Percentiles rank a stretch among this genome's conserved stretches.
Conservation (phyloP, 2,113 vertebrate genomes). For the Melospiza melodia region DNA sequence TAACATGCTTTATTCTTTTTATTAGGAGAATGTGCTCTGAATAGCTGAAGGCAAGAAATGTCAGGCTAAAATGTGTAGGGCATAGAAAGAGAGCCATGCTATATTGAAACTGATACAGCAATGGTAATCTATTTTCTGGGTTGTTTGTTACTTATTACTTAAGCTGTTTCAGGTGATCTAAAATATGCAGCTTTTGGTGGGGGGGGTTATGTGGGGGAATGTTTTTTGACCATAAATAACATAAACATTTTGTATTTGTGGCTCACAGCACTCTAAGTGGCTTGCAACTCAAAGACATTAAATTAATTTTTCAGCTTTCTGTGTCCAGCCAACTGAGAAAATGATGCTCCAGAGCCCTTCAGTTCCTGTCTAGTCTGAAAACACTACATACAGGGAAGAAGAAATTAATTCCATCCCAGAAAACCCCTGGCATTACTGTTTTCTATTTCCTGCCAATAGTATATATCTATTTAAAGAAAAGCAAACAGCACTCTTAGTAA, state of each 20-base stretch:
- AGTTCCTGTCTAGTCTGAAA: not conserved
- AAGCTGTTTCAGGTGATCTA: not conserved
- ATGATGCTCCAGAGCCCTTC: not conserved
- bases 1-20: not conserved
- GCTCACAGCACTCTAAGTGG: not conserved
- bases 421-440: not conserved
- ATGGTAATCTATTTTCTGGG: not conserved
- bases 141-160: not conserved
- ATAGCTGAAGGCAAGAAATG: not conserved
- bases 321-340: not conserved
- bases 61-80: not conserved
- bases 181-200: not conserved
- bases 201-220: fast-evolving
- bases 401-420: not conserved
- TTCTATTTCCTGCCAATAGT: not conserved
- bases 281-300: not conserved
- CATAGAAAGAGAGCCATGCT: not conserved
- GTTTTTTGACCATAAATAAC: not conserved
- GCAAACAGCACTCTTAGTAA: not conserved
- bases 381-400: not conserved
- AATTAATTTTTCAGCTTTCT: not conserved
- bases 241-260: not conserved
- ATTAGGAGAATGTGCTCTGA: not conserved
- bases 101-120: not conserved
- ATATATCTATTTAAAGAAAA: not conserved